Conservation (phyloP, 2,113 vertebrate species). For the Labeo rohita region DNA sequence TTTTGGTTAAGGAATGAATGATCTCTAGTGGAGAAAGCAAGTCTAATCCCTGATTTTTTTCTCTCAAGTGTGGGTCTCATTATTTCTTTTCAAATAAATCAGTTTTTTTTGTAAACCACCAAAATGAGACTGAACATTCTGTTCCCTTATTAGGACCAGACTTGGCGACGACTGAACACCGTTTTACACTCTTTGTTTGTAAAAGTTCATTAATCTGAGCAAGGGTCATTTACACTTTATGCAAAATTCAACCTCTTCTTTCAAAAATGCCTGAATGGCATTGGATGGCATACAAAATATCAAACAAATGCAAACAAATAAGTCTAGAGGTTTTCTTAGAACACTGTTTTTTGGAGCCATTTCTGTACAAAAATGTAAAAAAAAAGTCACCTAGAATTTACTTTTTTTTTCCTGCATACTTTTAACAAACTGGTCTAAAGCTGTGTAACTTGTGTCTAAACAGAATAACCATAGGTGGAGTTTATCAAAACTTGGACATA, state of each 20-base stretch:
- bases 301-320: background rate
- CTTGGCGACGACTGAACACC: background rate
- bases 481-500: background rate
- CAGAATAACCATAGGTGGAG: background rate
- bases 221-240: constrained; percentile 20
- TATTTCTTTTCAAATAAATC: background rate
- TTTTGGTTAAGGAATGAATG: constrained; percentile 2
- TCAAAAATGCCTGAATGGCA: background rate
- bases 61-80: background rate
- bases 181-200: constrained; percentile 8
- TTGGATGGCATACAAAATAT: background rate
- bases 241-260: background rate
- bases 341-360: background rate
- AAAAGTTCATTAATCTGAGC: constrained; percentile 11
- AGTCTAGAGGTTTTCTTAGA: background rate
- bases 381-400: too few species aligned
- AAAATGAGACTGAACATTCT: background rate
- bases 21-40: background rate
- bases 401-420: too few species aligned
- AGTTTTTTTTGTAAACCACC: background rate
- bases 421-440: too few species aligned
- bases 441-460: background rate
- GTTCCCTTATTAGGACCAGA: background rate
- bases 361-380: background rate
- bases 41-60: background rate